Base-by-base conservation (phyloP, 2,797 vertebrate genomes). In the Luscinia luscinia region DNA sequence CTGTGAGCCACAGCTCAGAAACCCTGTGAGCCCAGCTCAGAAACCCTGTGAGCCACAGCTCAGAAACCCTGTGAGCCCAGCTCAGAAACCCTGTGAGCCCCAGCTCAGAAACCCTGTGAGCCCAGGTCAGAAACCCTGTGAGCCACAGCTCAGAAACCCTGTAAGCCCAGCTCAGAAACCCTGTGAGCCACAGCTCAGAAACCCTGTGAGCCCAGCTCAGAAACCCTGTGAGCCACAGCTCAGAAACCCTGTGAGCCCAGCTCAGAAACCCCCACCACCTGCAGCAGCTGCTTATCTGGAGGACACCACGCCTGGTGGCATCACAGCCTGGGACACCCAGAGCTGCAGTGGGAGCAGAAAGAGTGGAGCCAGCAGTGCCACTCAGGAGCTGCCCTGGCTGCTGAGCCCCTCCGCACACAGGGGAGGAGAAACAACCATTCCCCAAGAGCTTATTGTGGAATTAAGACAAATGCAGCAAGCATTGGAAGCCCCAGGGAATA, bases 211-310 rank as follows among this genome's bases (percentile, higher is more conserved):
- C 41, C 41, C 41, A 43, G 41, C 7, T 43, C 17, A 43, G 12
- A 43, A 43, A 18, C 41, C 41, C 41, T 45, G 5, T 20, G 41
- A 43, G 17, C 41, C 16, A 4, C 41, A 43, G 41, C 16, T 41
- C 82, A 69, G 38, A 24, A 45, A 15, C 6, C 3, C 21, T 1
- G 0, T 11, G 51, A 9, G 20, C 41, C 54, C 43, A 45, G 20
- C 43, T 41, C 78, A 66, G 34, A 22, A 45, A 15, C 5, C 3
- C 19, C 9, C 23, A 11, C 30, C 0, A 0, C 0, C 0, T 1
- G 32, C 51, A 7, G 52, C 5, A 3, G 32, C 43, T 9, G 1
- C 48, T 66, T 1, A 0, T 1, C 8, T 0, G 0, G 9, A 30
- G 43, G 28, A 17, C 26, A 11, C 15, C 24, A 19, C 3, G 6